Percentiles rank a stretch among this genome's conserved stretches.
Conservation (phyloP, 2,888 invertebrate genomes). For the Crocallis elinguaria region DNA sequence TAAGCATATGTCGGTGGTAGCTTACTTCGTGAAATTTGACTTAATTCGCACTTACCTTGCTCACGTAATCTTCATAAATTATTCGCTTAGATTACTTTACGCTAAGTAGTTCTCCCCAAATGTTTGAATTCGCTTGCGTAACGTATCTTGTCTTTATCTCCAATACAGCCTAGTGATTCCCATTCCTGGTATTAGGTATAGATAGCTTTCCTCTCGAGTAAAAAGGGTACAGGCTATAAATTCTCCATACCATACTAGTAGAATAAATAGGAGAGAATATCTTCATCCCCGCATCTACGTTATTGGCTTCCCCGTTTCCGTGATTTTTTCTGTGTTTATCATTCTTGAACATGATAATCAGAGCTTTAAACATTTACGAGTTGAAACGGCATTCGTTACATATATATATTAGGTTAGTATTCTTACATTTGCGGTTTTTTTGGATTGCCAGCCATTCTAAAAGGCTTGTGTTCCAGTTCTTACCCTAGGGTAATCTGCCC, state of each 20-base stretch:
- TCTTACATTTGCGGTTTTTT: too few species aligned
- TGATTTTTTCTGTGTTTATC: constrained; percentile 20
- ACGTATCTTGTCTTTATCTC: constrained; percentile 14
- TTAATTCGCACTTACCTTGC: constrained; percentile 15
- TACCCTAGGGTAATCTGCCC: background rate
- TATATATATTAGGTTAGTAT: too few species aligned
- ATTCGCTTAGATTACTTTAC: constrained; percentile 1
- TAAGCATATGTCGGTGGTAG: constrained; percentile 56
- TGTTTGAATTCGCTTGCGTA: constrained; percentile 4
- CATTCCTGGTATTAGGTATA: constrained; percentile 19
- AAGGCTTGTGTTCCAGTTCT: background rate
- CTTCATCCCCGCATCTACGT: constrained; percentile 17
- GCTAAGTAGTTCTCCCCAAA: constrained; percentile 3
- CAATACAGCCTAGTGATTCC: constrained; percentile 1
- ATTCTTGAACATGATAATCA: background rate
- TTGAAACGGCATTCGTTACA: too few species aligned
- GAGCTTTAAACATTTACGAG: background rate
- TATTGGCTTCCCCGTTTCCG: constrained; percentile 16
- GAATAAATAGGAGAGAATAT: constrained; percentile 26
- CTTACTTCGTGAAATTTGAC: background rate
- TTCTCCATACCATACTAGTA: constrained; percentile 12
- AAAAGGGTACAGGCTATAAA: constrained; percentile 23
- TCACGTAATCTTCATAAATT: constrained; percentile 15
- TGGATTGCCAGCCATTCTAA: background rate
- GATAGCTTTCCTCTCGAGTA: constrained; percentile 19